Conservation (phyloP, 1,140 invertebrate species). For the Calephelis virginiensis region DNA sequence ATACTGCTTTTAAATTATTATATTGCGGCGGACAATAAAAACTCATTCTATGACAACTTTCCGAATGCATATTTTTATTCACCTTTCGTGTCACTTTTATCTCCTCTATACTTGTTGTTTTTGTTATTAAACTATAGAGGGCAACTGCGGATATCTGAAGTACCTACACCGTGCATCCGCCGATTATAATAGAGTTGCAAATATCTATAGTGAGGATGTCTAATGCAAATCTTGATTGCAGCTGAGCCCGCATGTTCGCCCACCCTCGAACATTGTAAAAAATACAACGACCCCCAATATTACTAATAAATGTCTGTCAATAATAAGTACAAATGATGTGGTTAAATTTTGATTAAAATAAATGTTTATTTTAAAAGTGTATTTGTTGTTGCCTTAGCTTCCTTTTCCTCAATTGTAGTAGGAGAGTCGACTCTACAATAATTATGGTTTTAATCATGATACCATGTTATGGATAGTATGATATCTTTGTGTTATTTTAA, state of each 20-base stretch:
- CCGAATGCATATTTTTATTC: not conserved
- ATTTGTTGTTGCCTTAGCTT: not conserved
- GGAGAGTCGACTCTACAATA: not conserved
- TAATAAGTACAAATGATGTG: conserved; percentile 1
- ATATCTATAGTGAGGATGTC: conserved; percentile 34
- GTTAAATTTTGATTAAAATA: conserved; percentile 5
- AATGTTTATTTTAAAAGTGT: not conserved
- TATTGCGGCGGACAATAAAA: too few relatives aligned
- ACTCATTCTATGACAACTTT: too few relatives aligned
- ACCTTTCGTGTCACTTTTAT: conserved; percentile 18
- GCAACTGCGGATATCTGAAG: conserved; percentile 41
- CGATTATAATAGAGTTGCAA: conserved; percentile 40
- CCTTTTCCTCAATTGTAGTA: not conserved
- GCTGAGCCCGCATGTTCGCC: conserved; percentile 67
- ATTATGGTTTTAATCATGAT: too few relatives aligned
- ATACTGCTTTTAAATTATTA: too few relatives aligned
- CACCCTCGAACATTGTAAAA: conserved; percentile 54
- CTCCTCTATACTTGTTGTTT: conserved; percentile 19
- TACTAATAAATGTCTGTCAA: not conserved
- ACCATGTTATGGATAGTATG: too few relatives aligned
- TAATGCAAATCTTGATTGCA: conserved; percentile 45
- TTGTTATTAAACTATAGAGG: conserved; percentile 16
- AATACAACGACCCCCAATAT: conserved; percentile 22
- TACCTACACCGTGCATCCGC: conserved; percentile 42
- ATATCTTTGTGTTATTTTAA: too few relatives aligned